These are phyloP conservation scores for Trogon melanurus DNA, from an alignment of 2,113 vertebrate genomes.

Conservation along the genomic window DNA sequence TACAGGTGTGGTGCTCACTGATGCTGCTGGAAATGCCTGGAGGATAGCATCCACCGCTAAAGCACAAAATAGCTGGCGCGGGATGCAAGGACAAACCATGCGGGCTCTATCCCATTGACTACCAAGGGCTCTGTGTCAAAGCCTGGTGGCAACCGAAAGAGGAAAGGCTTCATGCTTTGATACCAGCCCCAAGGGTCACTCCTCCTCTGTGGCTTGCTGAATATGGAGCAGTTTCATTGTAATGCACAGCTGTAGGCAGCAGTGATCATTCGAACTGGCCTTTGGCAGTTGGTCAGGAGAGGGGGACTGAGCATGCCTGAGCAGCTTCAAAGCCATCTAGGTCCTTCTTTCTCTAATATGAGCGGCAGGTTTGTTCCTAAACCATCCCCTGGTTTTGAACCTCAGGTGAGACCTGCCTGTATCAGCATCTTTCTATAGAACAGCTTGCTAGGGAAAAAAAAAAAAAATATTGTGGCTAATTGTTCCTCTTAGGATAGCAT, in stretches of 20 bases:
- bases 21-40: neutral
- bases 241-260: neutral
- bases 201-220: neutral
- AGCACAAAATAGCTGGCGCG: neutral
- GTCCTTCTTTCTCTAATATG: neutral
- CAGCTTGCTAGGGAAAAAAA: neutral
- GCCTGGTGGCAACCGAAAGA: accelerated
- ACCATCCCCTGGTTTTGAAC: neutral
- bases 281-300: neutral
- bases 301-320: neutral
- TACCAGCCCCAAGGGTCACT: neutral
- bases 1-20: neutral
- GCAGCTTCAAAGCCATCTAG: neutral
- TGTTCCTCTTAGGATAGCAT: neutral
- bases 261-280: neutral
- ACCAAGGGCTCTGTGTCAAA: neutral
- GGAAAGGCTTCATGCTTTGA: neutral
- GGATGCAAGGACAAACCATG: accelerated
- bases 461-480: neutral
- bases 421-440: neutral
- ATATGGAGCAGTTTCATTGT: neutral
- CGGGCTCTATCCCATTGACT: neutral
- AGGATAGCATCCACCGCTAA: neutral
- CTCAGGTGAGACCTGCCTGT: neutral
- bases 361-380: neutral